Evolutionary conservation across 2,797 vertebrate genomes (phyloP), one percentile per base, ranked within the genome.

Genomic region (Choloepus didactylus): DNA sequence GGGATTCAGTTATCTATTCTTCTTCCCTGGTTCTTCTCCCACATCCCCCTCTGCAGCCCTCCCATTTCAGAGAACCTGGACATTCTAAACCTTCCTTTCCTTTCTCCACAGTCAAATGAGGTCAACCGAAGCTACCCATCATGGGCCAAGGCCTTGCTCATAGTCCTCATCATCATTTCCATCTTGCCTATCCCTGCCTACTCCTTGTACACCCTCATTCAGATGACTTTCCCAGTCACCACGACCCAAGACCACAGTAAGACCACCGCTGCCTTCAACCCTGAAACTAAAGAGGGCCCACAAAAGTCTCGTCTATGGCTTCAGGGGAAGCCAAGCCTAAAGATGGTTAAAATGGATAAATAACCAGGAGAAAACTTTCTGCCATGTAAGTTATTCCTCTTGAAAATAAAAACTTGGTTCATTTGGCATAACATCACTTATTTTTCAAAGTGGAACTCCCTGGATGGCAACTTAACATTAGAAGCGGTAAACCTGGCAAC

Each of bases 141-240:
- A 15, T 99, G 99, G 99, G 99, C 98, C 1, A 95, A 99, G 75
- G 97, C 95, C 18, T 95, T 99, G 62, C 77, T 99, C 60, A 27
- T 97, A 0, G 1, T 94, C 6, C 96, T 99, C 60, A 98, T 99
- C 62, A 1, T 98, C 18, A 41, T 98, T 2, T 98, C 99, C 35
- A 95, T 98, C 92, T 72, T 99, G 93, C 99, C 99, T 0, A 97
- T 99, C 89, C 99, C 99, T 0, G 14, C 98, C 25, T 98, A 98
- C 83, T 98, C 98, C 70, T 8, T 99, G 77, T 97, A 98, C 38
- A 92, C 91, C 0, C 0, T 97, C 41, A 41, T 98, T 76, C 79
- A 41, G 56, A 96, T 2, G n/a, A 0, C 7, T 27, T n/a, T 49
- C 8, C 2, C 31, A 2, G n/a, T 1, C 60, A n/a, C 35, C 35